Evolutionary conservation across 2,888 invertebrate species (phyloP).

Genomic region (Heliconius hortense): DNA sequence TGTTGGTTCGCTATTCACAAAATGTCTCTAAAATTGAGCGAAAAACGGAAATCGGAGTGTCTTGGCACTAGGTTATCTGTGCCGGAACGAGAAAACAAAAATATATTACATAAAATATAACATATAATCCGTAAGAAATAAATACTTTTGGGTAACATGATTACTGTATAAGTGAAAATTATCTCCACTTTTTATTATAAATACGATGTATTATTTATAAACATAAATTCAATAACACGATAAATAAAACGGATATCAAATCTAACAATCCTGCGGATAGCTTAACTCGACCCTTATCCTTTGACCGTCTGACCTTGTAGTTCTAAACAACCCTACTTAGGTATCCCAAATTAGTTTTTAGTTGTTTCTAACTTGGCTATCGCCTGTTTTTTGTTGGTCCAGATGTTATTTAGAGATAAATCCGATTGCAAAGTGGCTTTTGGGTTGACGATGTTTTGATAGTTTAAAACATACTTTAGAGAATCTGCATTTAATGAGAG

Average conservation of each 20-base stretch:
- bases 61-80: background rate
- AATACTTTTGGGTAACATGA: no score
- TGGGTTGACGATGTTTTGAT: slow-evolving; percentile 22
- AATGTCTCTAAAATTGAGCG: background rate
- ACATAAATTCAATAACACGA: background rate
- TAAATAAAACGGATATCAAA: background rate
- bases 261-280: background rate
- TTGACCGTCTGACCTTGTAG: slow-evolving; percentile 39
- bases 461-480: slow-evolving; percentile 1
- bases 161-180: no score
- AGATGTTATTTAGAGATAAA: slow-evolving; percentile 31
- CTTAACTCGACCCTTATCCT: slow-evolving; percentile 3
- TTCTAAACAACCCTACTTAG: slow-evolving; percentile 36
- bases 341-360: slow-evolving; percentile 44
- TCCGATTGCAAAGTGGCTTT: slow-evolving; percentile 17
- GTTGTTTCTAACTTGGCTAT: slow-evolving; percentile 35
- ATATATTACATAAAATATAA: no score
- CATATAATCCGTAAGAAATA: no score
- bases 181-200: no score
- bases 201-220: no score
- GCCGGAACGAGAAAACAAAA: no score
- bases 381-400: slow-evolving; percentile 27
- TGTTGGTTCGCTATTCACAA: background rate
- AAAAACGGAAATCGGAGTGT: background rate
- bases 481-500: slow-evolving; percentile 11